Conservation (phyloP, 2,113 vertebrate species). For the Otocyon megalotis region DNA sequence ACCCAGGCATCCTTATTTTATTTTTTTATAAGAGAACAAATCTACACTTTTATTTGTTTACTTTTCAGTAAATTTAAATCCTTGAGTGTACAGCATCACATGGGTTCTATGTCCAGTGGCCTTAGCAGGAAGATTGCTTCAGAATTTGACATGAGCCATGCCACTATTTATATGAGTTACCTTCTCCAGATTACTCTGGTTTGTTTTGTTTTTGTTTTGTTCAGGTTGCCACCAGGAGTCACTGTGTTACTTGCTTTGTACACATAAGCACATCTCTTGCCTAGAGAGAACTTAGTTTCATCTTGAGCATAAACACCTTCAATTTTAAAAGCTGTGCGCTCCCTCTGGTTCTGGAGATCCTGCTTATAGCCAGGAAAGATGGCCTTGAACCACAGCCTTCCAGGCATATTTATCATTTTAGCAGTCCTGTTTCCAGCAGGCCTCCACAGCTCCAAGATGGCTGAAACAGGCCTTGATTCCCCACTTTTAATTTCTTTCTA, state of each 20-base stretch:
- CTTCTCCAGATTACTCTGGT: background rate
- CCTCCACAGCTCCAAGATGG: background rate
- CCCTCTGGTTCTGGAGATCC: background rate
- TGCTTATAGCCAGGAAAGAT: background rate
- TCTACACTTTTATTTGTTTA: background rate
- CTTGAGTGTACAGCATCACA: background rate
- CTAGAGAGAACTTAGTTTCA: background rate
- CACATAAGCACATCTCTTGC: background rate
- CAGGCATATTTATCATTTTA: background rate
- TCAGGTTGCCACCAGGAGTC: background rate
- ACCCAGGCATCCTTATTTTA: background rate
- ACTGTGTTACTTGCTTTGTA: background rate
- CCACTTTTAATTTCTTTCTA: conserved; percentile 41
- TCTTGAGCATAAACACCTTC: background rate
- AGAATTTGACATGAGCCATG: background rate
- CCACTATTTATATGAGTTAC: background rate
- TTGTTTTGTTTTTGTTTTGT: background rate
- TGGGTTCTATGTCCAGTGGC: background rate
- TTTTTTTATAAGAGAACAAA: background rate
- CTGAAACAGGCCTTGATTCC: background rate
- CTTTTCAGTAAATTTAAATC: background rate
- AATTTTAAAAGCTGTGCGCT: background rate
- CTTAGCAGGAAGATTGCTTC: background rate
- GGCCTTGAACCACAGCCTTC: background rate
- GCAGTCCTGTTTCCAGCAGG: background rate